A percentile compares a stretch with the other conserved stretches of the same genome.
These are phyloP conservation scores for Serinus canaria DNA, from an alignment of 2,113 vertebrate genomes.

Conservation along the genomic window DNA sequence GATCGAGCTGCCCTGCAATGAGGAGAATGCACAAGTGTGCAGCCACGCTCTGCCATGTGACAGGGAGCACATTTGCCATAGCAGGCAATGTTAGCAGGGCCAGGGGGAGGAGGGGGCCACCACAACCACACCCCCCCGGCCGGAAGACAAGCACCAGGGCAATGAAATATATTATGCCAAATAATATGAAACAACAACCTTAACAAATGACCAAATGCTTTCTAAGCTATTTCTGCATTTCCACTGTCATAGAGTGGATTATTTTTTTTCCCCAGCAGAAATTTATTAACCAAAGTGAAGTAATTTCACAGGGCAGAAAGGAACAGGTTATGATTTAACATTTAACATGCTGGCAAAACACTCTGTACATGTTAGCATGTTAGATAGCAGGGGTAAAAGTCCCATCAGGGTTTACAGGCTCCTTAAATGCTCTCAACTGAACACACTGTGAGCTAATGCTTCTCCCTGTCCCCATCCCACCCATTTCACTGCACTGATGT, in stretches of 20 bases:
- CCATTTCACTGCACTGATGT: background rate
- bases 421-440: background rate
- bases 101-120: background rate
- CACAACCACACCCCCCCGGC: background rate
- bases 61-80: background rate
- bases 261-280: background rate
- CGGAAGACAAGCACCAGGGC: background rate
- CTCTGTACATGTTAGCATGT: background rate
- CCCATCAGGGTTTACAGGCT: background rate
- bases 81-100: background rate
- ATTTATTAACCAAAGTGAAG: slow-evolving; percentile 23
- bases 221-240: background rate
- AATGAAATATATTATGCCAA: background rate
- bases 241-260: background rate
- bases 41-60: background rate
- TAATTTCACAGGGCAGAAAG: background rate
- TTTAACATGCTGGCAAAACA: background rate
- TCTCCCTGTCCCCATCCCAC: background rate
- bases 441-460: background rate
- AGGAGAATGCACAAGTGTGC: slow-evolving; percentile 51
- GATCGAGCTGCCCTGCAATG: background rate
- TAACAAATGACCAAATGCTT: background rate
- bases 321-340: slow-evolving; percentile 22
- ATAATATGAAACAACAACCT: background rate
- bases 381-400: background rate